These are phyloP conservation scores for Tipula lateralis DNA, from an alignment of 2,888 invertebrate species.

Conservation along the genomic window DNA sequence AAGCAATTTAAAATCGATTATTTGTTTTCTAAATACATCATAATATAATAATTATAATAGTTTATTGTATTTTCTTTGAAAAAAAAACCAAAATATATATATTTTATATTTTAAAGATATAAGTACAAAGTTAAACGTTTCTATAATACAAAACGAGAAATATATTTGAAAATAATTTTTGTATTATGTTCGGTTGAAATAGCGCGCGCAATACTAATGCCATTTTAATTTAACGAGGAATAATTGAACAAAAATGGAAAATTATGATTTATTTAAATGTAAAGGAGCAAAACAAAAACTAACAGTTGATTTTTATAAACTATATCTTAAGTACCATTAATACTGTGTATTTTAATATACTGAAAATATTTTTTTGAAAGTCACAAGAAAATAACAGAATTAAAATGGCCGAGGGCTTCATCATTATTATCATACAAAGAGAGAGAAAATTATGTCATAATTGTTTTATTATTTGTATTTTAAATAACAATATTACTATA, in stretches of 20 bases:
- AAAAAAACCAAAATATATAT: neutral
- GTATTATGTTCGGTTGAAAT: neutral
- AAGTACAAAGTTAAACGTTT: neutral
- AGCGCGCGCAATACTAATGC: neutral
- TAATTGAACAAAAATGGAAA: neutral
- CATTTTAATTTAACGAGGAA: neutral
- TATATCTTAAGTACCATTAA: constrained; percentile 11
- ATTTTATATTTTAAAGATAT: neutral
- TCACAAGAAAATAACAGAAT: neutral
- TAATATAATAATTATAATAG: neutral
- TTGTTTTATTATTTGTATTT: constrained; percentile 9
- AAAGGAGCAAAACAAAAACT: neutral
- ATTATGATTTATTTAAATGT: neutral
- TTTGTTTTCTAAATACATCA: neutral
- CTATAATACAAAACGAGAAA: neutral
- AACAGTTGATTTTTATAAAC: neutral
- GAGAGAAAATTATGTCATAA: constrained; percentile 15
- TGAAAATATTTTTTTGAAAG: neutral
- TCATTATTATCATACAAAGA: neutral
- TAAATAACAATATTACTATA: neutral
- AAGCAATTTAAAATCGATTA: neutral
- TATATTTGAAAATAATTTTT: neutral
- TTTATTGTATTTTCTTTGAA: neutral
- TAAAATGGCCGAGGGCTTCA: neutral
- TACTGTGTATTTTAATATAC: neutral